Evolutionary conservation across 2,888 invertebrate species (phyloP).

Genomic region (Callyntrura guangdongensis): DNA sequence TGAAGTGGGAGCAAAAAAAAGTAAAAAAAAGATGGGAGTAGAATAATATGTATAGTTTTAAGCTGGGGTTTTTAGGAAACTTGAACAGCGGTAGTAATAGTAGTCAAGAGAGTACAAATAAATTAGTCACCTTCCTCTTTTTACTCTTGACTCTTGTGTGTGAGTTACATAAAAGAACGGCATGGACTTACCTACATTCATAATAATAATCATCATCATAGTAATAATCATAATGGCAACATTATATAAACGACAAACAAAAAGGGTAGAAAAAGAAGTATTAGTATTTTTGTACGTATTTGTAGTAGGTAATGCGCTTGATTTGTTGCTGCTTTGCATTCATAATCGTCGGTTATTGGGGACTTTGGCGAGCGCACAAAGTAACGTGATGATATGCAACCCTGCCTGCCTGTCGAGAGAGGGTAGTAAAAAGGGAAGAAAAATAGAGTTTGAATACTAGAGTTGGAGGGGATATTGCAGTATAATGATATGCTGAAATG

Average conservation of each 20-base stretch:
- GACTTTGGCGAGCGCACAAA: background rate
- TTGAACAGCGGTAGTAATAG: no score
- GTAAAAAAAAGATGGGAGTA: background rate
- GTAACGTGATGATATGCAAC: slow-evolving; percentile 37
- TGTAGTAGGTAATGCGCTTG: slow-evolving; percentile 41
- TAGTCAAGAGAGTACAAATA: slow-evolving; percentile 31
- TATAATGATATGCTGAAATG: slow-evolving; percentile 43
- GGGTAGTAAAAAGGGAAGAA: slow-evolving; percentile 10
- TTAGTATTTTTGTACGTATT: slow-evolving; percentile 36
- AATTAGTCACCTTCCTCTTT: slow-evolving; percentile 54
- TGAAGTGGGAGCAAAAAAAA: slow-evolving; percentile 20
- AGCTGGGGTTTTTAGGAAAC: no score
- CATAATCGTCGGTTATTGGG: slow-evolving; percentile 10
- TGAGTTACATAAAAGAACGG: background rate
- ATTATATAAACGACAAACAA: slow-evolving; percentile 56
- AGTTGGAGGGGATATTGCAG: background rate
- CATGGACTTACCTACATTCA: background rate
- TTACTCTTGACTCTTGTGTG: slow-evolving; percentile 43
- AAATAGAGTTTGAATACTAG: background rate
- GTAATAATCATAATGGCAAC: slow-evolving; percentile 41
- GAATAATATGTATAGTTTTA: background rate
- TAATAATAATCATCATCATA: slow-evolving; percentile 41
- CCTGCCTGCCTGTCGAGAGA: no score
- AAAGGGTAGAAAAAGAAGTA: slow-evolving; percentile 32
- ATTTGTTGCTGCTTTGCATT: slow-evolving; percentile 61